Evolutionary conservation across 2,797 vertebrate genomes (phyloP).

Genomic region (Sebastes itinus): DNA sequence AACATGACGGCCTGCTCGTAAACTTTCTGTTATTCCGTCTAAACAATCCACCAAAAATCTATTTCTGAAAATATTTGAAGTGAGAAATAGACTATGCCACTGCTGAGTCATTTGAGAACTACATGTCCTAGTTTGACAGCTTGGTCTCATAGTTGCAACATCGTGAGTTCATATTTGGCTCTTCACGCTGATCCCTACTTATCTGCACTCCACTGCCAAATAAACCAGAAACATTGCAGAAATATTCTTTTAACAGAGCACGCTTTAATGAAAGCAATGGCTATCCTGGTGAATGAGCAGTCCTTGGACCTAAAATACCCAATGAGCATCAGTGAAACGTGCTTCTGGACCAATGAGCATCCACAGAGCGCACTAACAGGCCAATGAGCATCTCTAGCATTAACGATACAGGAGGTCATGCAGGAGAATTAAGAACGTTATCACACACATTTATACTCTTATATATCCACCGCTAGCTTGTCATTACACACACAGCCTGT

Average conservation of each 20-base stretch:
- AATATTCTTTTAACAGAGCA: conserved; percentile 6
- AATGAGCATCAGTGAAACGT: conserved; percentile 54
- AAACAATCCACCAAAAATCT: background rate
- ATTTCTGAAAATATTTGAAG: background rate
- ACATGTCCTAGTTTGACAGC: background rate
- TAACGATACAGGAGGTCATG: conserved; percentile 54
- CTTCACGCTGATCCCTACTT: background rate
- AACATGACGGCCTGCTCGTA: too few species aligned
- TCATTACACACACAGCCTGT: conserved; percentile 65
- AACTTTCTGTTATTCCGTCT: too few species aligned
- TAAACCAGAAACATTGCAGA: background rate
- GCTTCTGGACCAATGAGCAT: conserved; percentile 75
- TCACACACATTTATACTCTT: conserved; percentile 40
- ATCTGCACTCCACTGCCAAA: conserved; percentile 18
- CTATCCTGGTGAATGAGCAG: conserved; percentile 37
- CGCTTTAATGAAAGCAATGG: conserved; percentile 4
- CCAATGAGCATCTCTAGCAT: conserved; percentile 59
- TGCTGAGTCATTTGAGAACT: background rate
- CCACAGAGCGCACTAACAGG: conserved; percentile 16
- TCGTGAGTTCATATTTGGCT: background rate
- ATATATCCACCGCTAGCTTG: conserved; percentile 41
- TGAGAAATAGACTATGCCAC: background rate
- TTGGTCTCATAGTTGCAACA: background rate
- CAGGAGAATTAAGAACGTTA: conserved; percentile 20
- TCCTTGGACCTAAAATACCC: background rate